Evolutionary conservation across 2,797 vertebrate genomes (phyloP), one percentile per base, ranked within the genome.

Genomic region (Otus scops): DNA sequence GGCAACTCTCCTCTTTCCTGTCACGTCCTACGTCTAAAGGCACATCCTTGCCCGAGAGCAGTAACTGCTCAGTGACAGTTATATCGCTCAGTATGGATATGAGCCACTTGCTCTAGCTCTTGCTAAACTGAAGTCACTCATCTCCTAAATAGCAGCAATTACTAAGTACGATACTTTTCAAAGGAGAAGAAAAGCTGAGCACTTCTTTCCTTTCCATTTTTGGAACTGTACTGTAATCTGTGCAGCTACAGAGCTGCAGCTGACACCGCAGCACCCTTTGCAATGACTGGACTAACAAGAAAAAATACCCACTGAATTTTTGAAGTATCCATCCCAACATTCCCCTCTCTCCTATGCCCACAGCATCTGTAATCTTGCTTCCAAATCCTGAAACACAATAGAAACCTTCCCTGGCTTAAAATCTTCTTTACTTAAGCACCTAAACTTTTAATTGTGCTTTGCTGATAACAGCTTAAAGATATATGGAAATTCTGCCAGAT

Each of bases 181-280:
- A 91, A 88, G 57, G 86, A 88, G 34, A 85, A 93, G 67, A 92
- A 93, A 91, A 93, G 87, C 78, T 88, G 78, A 95, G 81, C 54
- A 50, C 57, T 60, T 65, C 38, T 89, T 91, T 92, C 83, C 76
- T 97, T 96, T 94, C 91, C 92, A 96, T 95, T 95, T 96, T 95
- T 95, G 92, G 91, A 95, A 75, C 90, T 94, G 80, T 76, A 43
- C 76, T 86, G 77, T 54, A 76, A 67, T 92, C 64, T 57, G 63
- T 21, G 36, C 67, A 91, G 88, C 78, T 95, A 85, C 45, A 88
- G 81, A 92, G 75, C 65, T 75, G 83, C 85, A 96, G 86, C 84
- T 91, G 93, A 91, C 57, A 91, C n/a, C n/a, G 47, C 65, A 88
- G n/a, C 43, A 85, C 34, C 45, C 86, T 93, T 64, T 81, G 57